Evolutionary conservation across 2,888 invertebrate genomes (phyloP), one percentile per base, ranked within the genome.

Genomic region (Sesia apiformis): DNA sequence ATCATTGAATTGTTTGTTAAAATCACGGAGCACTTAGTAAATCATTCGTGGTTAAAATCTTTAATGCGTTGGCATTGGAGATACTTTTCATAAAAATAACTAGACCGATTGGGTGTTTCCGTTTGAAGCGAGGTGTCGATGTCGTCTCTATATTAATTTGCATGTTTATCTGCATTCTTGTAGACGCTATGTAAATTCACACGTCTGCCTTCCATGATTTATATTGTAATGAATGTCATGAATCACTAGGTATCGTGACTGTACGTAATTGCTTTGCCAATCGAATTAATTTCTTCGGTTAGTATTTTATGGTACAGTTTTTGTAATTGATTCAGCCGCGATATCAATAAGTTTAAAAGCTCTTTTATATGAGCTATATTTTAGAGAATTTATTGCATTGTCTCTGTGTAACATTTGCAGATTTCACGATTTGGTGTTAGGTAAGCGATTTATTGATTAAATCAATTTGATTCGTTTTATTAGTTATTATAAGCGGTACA

Each of bases 161-260:
- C 73, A 75, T 72, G 68, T 72, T 78, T 74, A 75, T 74, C 69
- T 66, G 65, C 61, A 71, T 72, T 71, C 74, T 76, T 74, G 70
- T 67, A 70, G 56, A 58, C 57, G 65, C 76, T 81, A 81, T 83
- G 79, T 78, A 81, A 82, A 83, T 81, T 78, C 72, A 75, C 75
- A 70, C 73, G 72, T 77, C 75, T 64, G 57, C 66, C 58, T 63
- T 57, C 60, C 62, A 77, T 81, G 81, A 86, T 84, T 82, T 81
- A 84, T 75, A 65, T 65, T 58, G 71, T 73, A 78, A 81, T 79
- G 80, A 79, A 75, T 67, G 65, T 65, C 78, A 75, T 84, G 83
- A 84, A 85, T 85, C 84, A 83, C 69, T 66, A 63, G 68, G 71
- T 79, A 72, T 86, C 88, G 88, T 89, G 88, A 88, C 85, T 74